Evolutionary conservation across 2,888 invertebrate genomes (phyloP).

Genomic region (Hyposoter didymator): DNA sequence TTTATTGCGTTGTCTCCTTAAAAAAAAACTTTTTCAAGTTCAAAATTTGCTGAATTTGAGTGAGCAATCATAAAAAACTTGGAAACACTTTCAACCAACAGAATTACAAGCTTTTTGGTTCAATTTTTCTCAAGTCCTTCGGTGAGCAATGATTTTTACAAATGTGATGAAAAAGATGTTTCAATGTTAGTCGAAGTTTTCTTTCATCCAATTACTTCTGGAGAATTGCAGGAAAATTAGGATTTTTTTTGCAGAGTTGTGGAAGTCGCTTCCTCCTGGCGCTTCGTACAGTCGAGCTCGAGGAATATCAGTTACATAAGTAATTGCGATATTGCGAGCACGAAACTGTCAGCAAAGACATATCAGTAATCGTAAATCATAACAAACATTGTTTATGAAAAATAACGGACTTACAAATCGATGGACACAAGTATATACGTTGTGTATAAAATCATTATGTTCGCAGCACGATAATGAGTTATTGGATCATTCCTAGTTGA

Average conservation of each 20-base stretch:
- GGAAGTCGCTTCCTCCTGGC: neutral
- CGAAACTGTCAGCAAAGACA: neutral
- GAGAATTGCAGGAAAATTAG: neutral
- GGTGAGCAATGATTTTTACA: neutral
- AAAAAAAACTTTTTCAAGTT: neutral
- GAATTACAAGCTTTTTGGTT: neutral
- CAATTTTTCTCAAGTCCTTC: neutral
- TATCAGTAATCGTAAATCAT: neutral
- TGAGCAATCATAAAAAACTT: neutral
- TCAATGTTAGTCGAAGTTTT: neutral
- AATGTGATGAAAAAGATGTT: neutral
- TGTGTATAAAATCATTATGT: neutral
- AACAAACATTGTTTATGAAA: neutral
- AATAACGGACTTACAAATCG: neutral
- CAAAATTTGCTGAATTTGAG: neutral
- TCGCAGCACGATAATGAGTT: neutral
- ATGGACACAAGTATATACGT: neutral
- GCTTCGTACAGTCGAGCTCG: neutral
- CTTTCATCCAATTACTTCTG: neutral
- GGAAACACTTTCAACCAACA: neutral
- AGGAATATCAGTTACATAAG: conserved; percentile 27
- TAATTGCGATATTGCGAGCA: conserved; percentile 10
- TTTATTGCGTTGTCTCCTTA: neutral
- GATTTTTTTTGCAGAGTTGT: neutral
- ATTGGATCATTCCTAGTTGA: neutral